Conservation (phyloP, 2,797 vertebrate species). For the Poecilia velifera region DNA sequence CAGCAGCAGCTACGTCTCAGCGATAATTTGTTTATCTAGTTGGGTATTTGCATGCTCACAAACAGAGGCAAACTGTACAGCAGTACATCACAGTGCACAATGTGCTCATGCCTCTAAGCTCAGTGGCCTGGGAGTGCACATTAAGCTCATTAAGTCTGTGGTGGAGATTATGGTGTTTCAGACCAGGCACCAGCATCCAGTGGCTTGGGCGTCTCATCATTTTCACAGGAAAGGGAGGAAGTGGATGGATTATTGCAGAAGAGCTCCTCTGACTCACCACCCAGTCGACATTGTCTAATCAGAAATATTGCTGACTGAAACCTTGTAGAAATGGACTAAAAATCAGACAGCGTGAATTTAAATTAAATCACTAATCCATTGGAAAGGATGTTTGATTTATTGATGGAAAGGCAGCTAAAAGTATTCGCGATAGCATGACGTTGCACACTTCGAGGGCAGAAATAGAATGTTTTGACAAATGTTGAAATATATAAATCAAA, state of each 20-base stretch:
- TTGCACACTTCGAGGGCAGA: conserved; percentile 15
- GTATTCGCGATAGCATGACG: not conserved
- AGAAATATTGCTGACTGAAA: conserved; percentile 14
- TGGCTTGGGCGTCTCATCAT: conserved; percentile 56
- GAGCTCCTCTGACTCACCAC: conserved; percentile 20
- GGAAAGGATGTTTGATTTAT: not conserved
- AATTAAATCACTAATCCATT: conserved; percentile 7
- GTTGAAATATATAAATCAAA: conserved; percentile 3
- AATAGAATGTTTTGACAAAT: conserved; percentile 4
- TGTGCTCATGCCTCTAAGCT: conserved; percentile 67
- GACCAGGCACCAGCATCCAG: conserved; percentile 58
- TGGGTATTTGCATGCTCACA: conserved; percentile 20
- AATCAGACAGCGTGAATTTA: not conserved
- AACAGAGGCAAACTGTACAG: conserved; percentile 28
- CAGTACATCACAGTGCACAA: conserved; percentile 33
- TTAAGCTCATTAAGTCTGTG: conserved; percentile 79
- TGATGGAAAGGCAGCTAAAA: conserved; percentile 2
- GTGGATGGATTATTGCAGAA: conserved; percentile 34
- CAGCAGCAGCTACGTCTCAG: conserved; percentile 19
- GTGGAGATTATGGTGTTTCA: conserved; percentile 73
- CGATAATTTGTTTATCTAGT: conserved; percentile 19
- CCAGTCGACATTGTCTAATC: conserved; percentile 5
- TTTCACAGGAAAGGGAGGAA: conserved; percentile 47
- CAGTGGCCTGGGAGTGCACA: conserved; percentile 72
- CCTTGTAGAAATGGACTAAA: not conserved